Conservation (phyloP, 2,113 vertebrate species). For the Poeciliopsis turrubarensis region DNA sequence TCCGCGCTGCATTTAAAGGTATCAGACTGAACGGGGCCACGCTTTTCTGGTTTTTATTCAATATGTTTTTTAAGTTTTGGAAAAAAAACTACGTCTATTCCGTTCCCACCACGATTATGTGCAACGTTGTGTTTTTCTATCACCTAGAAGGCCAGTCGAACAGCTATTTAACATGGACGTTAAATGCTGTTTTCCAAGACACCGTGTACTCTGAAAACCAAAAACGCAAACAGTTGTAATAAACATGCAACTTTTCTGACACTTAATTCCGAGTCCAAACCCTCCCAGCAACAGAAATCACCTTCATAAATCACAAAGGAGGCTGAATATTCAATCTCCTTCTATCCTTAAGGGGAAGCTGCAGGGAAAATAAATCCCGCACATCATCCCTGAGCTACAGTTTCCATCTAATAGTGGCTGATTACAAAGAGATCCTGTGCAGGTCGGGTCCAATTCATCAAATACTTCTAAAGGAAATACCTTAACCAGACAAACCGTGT, state of each 20-base stretch:
- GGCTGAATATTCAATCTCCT: background rate
- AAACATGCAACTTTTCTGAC: background rate
- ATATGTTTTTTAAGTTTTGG: too few species aligned
- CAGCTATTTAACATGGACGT: background rate
- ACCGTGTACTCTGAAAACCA: background rate
- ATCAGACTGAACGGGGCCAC: too few species aligned
- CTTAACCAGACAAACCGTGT: constrained; percentile 33
- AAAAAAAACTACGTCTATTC: background rate
- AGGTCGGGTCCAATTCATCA: constrained; percentile 44
- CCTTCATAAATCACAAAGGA: constrained; percentile 17
- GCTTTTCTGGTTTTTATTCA: too few species aligned
- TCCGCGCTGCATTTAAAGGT: too few species aligned
- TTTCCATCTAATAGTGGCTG: constrained; percentile 34
- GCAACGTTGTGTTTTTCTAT: background rate
- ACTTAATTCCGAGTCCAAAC: background rate
- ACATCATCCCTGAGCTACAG: constrained; percentile 9
- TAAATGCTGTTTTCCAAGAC: background rate
- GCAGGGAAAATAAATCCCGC: constrained; percentile 30
- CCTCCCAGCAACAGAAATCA: constrained; percentile 1
- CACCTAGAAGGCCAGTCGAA: background rate
- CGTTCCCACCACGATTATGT: background rate
- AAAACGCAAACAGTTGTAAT: background rate
- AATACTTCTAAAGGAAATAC: constrained; percentile 10
- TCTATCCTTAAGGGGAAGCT: constrained; percentile 21
- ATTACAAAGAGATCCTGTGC: constrained; percentile 44